These are phyloP conservation scores for Dexiosoma caninum DNA, from an alignment of 2,888 invertebrate genomes.

Conservation along the genomic window DNA sequence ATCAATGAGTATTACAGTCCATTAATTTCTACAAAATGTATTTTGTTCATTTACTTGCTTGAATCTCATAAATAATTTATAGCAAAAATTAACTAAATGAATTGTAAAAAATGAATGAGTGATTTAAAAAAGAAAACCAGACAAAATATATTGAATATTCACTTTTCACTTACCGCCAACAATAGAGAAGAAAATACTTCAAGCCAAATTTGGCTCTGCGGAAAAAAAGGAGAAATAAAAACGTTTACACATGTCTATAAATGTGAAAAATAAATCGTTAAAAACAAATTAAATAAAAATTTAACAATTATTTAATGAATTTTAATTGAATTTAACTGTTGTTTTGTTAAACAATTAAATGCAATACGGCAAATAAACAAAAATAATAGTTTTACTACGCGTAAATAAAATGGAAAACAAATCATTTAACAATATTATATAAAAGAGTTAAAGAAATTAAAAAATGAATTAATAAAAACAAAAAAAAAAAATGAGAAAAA, in stretches of 20 bases:
- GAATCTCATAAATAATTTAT: constrained; percentile 18
- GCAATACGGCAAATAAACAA: not conserved
- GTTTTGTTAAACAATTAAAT: constrained; percentile 20
- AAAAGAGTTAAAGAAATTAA: not conserved
- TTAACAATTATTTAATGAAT: not conserved
- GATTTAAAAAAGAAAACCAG: not conserved
- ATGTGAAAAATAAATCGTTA: constrained; percentile 4
- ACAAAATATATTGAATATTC: not conserved
- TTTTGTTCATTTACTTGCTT: not conserved
- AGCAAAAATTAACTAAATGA: constrained; percentile 1
- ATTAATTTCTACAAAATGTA: not conserved
- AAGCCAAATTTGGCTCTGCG: constrained; percentile 33
- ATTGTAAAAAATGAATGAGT: not conserved
- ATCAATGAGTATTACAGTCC: too few relatives aligned
- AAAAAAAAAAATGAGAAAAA: not conserved
- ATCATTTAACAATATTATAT: too few relatives aligned
- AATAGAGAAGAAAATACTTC: not conserved
- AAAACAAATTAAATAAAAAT: not conserved
- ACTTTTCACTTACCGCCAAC: not conserved
- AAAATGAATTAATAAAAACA: constrained; percentile 2
- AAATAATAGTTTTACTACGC: not conserved
- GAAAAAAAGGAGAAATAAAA: not conserved
- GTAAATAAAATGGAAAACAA: not conserved
- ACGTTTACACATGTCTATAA: constrained; percentile 13
- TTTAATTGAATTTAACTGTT: constrained; percentile 31